These are phyloP conservation scores for Spinus pinus DNA, from an alignment of 2,797 vertebrate species.

Conservation along the genomic window DNA sequence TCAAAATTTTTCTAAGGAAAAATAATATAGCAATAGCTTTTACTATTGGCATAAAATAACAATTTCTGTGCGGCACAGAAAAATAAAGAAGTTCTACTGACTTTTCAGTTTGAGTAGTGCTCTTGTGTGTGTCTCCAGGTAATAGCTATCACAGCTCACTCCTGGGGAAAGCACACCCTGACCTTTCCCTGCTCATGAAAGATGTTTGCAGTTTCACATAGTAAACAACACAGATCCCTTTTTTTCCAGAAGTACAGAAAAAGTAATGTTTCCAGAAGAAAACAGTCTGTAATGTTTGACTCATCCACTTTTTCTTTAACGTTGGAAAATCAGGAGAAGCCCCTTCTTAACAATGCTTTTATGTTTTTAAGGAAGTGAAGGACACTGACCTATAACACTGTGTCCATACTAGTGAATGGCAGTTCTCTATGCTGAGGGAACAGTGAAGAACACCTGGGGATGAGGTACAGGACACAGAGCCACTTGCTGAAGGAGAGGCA, in stretches of 20 bases:
- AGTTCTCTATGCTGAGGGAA: background rate
- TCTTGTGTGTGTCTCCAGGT: background rate
- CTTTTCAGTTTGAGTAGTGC: background rate
- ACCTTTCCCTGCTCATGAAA: background rate
- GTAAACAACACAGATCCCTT: background rate
- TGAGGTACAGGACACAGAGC: no score
- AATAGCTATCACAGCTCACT: background rate
- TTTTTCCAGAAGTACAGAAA: background rate
- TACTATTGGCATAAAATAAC: background rate
- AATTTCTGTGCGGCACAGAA: background rate
- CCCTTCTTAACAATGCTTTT: background rate
- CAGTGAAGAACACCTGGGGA: background rate
- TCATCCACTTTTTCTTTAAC: background rate
- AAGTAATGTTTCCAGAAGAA: background rate
- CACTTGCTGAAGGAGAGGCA: background rate
- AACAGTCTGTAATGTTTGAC: background rate
- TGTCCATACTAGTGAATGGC: background rate
- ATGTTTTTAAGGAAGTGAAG: background rate
- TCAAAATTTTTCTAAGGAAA: background rate
- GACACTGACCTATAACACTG: background rate
- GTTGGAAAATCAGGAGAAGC: background rate
- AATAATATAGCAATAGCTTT: background rate
- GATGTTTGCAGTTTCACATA: background rate
- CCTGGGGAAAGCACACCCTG: background rate
- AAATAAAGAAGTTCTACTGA: background rate